Percentiles rank a stretch among this genome's conserved stretches.
Evolutionary conservation across 2,888 invertebrate genomes (phyloP).

Genomic region (Morpho deidamia): DNA sequence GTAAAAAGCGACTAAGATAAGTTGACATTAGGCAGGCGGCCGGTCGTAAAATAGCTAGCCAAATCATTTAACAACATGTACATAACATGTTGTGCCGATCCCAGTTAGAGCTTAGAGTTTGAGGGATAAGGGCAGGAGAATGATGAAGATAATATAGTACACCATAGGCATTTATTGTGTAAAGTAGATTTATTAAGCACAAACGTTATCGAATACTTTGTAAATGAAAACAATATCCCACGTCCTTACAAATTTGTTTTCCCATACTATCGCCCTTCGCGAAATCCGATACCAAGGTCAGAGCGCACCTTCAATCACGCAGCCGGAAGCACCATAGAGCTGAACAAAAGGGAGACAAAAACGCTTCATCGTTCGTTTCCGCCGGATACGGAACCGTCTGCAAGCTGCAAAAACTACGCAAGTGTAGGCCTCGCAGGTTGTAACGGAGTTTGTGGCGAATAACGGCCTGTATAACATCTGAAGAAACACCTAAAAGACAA

Average conservation of each 20-base stretch:
- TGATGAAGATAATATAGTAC: too few species aligned
- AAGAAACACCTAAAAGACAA: neutral
- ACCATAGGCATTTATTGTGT: too few species aligned
- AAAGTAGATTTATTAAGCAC: too few species aligned
- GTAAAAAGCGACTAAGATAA: too few species aligned
- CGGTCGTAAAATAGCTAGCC: too few species aligned
- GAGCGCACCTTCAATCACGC: conserved; percentile 61
- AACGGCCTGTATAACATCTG: neutral
- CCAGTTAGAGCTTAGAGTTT: too few species aligned
- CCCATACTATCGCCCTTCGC: conserved; percentile 38
- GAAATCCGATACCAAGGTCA: conserved; percentile 65
- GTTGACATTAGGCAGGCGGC: too few species aligned
- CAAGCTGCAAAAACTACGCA: conserved; percentile 47
- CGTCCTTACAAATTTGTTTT: conserved; percentile 39
- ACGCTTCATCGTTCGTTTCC: conserved; percentile 62
- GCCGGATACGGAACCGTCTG: conserved; percentile 69
- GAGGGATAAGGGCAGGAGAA: too few species aligned
- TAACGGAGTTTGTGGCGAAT: conserved; percentile 5
- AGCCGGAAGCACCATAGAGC: conserved; percentile 55
- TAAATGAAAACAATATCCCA: conserved; percentile 27
- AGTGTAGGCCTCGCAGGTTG: conserved; percentile 49
- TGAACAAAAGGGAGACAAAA: conserved; percentile 51
- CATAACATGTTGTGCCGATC: too few species aligned
- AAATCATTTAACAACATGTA: too few species aligned
- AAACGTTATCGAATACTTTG: too few species aligned